phyloP scores from a whole-genome alignment of 2,797 vertebrate species.

The Rhinoraja longicauda region DNA sequence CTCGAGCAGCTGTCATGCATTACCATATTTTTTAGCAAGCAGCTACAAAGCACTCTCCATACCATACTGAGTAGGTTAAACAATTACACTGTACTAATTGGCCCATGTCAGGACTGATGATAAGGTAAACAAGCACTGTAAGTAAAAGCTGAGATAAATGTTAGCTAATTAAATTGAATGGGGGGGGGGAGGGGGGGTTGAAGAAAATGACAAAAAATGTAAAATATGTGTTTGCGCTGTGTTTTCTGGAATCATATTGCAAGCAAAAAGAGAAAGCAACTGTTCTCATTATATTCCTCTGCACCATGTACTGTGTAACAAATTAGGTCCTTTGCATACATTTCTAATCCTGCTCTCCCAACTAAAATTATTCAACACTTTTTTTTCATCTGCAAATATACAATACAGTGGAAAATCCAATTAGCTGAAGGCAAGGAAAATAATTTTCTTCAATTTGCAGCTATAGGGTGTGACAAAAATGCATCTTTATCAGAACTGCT shows the following conservation, averaged over 20 bases:
- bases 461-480: slow-evolving; percentile 67
- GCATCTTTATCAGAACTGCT: slow-evolving; percentile 61
- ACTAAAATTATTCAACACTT: slow-evolving; percentile 75
- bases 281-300: slow-evolving; percentile 20
- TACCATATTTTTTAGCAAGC: slow-evolving; percentile 47
- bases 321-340: slow-evolving; percentile 65
- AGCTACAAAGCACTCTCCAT: slow-evolving; percentile 47
- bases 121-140: slow-evolving; percentile 81
- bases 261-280: background rate
- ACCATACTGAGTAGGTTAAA: slow-evolving; percentile 66
- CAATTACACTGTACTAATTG: slow-evolving; percentile 86
- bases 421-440: slow-evolving; percentile 75
- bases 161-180: slow-evolving; percentile 81
- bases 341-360: slow-evolving; percentile 74
- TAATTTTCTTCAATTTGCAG: slow-evolving; percentile 78
- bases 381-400: slow-evolving; percentile 73
- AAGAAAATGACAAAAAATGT: slow-evolving; percentile 61
- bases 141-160: slow-evolving; percentile 79
- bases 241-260: slow-evolving; percentile 21
- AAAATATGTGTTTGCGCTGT: slow-evolving; percentile 44
- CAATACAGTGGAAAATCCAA: slow-evolving; percentile 70
- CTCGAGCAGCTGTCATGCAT: background rate
- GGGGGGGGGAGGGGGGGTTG: background rate
- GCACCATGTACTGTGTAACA: background rate
- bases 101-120: slow-evolving; percentile 77